Evolutionary conservation across 2,113 vertebrate genomes (phyloP).

Genomic region (Felis chaus): DNA sequence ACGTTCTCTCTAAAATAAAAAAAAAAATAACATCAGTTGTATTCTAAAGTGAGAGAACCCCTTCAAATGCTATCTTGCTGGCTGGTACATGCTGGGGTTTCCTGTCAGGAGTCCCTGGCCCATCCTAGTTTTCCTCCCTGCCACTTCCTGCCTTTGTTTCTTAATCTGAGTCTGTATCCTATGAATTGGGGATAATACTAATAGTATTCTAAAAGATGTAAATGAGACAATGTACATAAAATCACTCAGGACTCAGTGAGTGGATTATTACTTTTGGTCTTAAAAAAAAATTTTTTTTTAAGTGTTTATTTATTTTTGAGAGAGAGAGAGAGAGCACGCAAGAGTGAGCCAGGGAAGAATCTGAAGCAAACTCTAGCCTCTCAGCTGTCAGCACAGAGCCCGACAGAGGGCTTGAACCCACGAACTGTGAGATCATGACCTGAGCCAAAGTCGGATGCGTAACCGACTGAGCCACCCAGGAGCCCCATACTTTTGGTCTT

Average conservation of each 20-base stretch:
- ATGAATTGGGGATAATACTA: background rate
- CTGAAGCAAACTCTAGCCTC: too few species aligned
- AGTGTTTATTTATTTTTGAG: too few species aligned
- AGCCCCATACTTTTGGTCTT: background rate
- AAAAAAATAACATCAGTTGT: background rate
- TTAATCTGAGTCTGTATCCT: background rate
- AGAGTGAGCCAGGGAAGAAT: too few species aligned
- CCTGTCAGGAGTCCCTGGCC: accelerated
- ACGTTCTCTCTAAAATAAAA: too few species aligned
- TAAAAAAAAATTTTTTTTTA: too few species aligned
- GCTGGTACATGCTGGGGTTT: accelerated
- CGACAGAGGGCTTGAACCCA: too few species aligned
- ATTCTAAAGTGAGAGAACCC: background rate
- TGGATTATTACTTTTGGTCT: background rate
- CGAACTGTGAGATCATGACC: too few species aligned
- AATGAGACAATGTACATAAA: background rate
- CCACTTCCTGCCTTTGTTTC: background rate
- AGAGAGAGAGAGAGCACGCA: too few species aligned
- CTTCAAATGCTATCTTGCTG: background rate
- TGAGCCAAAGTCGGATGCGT: too few species aligned
- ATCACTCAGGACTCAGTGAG: background rate
- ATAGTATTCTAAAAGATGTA: background rate
- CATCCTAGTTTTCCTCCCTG: background rate
- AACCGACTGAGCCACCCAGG: too few species aligned
- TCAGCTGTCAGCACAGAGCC: too few species aligned